Percentiles rank a stretch among this genome's conserved stretches.
phyloP scores from a whole-genome alignment of 2,888 invertebrate genomes.

The Drosophila yooni region DNA sequence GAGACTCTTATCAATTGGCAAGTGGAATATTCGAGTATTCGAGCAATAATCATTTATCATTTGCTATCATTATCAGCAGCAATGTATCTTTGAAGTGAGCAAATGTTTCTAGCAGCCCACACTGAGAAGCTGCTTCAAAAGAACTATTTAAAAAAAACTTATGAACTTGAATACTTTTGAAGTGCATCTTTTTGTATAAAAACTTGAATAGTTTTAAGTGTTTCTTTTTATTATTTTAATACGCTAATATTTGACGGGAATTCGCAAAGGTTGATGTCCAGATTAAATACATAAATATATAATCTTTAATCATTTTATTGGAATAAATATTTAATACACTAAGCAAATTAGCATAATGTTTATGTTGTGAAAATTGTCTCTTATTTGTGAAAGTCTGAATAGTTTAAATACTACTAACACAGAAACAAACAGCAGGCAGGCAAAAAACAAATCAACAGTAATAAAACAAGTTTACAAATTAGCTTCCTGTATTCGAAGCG shows the following conservation, averaged over 20 bases:
- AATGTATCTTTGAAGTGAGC: conserved; percentile 33
- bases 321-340: not conserved
- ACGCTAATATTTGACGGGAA: not conserved
- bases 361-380: not conserved
- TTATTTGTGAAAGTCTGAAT: conserved; percentile 41
- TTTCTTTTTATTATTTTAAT: not conserved
- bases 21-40: conserved; percentile 38
- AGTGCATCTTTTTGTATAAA: not conserved
- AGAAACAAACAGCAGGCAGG: conserved; percentile 20
- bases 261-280: not conserved
- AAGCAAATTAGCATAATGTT: not conserved
- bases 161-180: not conserved
- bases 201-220: no score
- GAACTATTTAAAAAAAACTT: not conserved
- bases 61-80: conserved; percentile 27
- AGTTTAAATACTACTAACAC: conserved; percentile 11
- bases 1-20: conserved; percentile 53
- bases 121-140: conserved; percentile 1
- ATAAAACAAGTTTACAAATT: conserved; percentile 54
- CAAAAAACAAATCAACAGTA: conserved; percentile 23
- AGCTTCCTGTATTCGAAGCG: conserved; percentile 48
- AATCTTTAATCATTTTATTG: rapidly evolving
- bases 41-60: conserved; percentile 47
- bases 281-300: not conserved
- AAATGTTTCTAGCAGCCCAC: conserved; percentile 27